These are phyloP conservation scores for Terrapene triunguis DNA, from an alignment of 2,113 vertebrate species.

Conservation along the genomic window DNA sequence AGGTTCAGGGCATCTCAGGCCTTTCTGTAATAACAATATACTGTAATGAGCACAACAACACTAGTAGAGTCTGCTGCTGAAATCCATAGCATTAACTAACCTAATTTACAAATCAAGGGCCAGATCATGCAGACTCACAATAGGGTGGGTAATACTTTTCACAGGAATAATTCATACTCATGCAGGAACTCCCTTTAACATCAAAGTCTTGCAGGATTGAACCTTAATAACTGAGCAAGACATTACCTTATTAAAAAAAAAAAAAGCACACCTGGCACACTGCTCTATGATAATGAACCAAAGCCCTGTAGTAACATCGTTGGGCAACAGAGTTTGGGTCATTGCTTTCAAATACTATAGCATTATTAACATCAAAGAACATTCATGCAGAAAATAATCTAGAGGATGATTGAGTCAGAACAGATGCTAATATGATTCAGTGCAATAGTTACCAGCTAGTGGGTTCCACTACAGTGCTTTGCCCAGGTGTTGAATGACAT, in stretches of 20 bases:
- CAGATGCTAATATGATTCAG: not conserved
- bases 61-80: not conserved
- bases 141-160: fast-evolving
- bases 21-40: not conserved
- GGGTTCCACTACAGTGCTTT: not conserved
- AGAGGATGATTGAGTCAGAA: not conserved
- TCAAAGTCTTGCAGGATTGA: not conserved
- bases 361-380: not conserved
- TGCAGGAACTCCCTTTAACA: not conserved
- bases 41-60: not conserved
- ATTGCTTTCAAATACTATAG: not conserved
- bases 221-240: not conserved
- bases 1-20: not conserved
- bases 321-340: not conserved
- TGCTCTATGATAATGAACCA: not conserved
- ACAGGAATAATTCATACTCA: fast-evolving
- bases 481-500: not conserved
- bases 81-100: not conserved
- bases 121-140: not conserved
- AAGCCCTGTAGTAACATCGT: not conserved
- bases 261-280: not conserved
- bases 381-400: not conserved
- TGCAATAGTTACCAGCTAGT: not conserved
- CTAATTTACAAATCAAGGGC: not conserved
- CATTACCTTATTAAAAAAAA: not conserved